phyloP scores from a whole-genome alignment of 2,113 vertebrate species.

The Fregetta grallaria region DNA sequence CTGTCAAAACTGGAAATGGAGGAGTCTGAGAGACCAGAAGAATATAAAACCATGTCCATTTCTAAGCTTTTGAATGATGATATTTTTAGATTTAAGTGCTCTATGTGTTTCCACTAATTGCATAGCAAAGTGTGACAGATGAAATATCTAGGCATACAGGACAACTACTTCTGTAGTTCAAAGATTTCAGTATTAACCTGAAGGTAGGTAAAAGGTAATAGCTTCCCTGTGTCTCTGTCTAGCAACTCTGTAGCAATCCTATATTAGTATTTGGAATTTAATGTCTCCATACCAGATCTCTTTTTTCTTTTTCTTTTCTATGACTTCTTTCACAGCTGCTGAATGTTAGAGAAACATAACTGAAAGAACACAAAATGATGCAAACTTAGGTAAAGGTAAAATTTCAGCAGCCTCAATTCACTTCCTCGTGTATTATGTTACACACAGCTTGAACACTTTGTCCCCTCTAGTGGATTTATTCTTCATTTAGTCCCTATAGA shows the following conservation, averaged over 20 bases:
- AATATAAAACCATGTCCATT: neutral
- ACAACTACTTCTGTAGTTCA: neutral
- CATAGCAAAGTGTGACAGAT: neutral
- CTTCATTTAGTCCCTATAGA: neutral
- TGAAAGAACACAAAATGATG: neutral
- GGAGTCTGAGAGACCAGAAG: neutral
- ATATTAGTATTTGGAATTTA: neutral
- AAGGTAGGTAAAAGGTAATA: neutral
- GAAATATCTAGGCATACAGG: neutral
- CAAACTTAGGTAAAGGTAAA: neutral
- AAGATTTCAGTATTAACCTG: neutral
- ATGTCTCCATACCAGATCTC: neutral
- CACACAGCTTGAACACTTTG: neutral
- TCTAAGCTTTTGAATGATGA: neutral
- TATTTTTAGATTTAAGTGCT: slow-evolving; percentile 21
- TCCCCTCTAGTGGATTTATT: neutral
- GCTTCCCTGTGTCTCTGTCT: neutral
- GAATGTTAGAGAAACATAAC: neutral
- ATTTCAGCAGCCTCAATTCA: neutral
- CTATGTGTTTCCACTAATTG: neutral
- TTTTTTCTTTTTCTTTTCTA: neutral
- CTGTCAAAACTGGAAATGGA: slow-evolving; percentile 23
- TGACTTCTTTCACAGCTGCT: neutral
- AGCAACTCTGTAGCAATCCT: neutral
- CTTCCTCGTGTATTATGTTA: neutral